Percentiles rank a stretch among this genome's conserved stretches.
Evolutionary conservation across 2,797 vertebrate genomes (phyloP).

Genomic region (Dendrocincla tyrannina): DNA sequence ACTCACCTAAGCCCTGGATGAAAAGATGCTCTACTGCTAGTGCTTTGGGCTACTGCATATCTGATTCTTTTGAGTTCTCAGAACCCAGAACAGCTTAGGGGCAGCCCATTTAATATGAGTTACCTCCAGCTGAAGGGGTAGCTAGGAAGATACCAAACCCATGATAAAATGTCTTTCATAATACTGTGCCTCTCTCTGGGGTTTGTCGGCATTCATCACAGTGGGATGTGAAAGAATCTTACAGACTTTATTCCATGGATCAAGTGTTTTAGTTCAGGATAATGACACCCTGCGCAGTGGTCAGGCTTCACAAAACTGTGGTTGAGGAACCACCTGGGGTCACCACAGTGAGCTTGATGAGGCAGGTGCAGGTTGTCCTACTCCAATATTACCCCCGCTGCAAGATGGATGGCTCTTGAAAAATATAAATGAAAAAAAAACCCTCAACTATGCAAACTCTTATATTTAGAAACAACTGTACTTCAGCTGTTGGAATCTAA

Average conservation of each 20-base stretch:
- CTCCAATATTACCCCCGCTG: neutral
- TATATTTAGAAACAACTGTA: neutral
- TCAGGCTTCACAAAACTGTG: neutral
- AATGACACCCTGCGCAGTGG: neutral
- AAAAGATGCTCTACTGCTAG: neutral
- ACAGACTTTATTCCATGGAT: neutral
- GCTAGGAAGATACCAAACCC: neutral
- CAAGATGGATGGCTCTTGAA: neutral
- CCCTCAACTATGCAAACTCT: neutral
- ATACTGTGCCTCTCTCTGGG: neutral
- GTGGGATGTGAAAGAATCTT: neutral
- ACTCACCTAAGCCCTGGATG: neutral
- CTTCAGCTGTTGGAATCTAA: neutral
- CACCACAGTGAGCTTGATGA: neutral
- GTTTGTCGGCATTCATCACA: neutral
- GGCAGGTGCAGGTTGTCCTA: neutral
- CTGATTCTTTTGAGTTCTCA: neutral
- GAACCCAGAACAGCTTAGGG: neutral
- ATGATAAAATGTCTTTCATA: neutral
- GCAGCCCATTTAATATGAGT: neutral
- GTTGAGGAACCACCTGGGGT: neutral
- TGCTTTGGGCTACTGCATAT: neutral
- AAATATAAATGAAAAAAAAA: neutral
- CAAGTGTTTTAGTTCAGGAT: neutral
- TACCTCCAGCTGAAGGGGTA: neutral